phyloP scores from a whole-genome alignment of 1,140 invertebrate genomes.

The Zelostemma sp. region DNA sequence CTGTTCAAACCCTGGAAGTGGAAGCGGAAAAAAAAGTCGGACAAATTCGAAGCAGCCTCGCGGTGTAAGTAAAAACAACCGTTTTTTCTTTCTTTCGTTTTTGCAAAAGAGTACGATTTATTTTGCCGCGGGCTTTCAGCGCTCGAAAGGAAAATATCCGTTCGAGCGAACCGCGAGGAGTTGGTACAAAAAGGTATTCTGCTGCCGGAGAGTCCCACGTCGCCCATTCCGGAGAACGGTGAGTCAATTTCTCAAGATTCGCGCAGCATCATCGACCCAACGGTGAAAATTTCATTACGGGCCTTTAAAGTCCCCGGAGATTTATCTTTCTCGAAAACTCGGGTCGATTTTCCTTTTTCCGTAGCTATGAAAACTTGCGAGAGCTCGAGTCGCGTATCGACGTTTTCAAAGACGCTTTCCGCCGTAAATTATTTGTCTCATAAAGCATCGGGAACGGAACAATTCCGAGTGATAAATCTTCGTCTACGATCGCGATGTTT shows the following conservation, averaged over 20 bases:
- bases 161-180: slow-evolving; percentile 95
- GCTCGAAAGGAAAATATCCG: slow-evolving; percentile 97
- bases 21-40: slow-evolving; percentile 98
- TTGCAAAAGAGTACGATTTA: neutral
- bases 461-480: too few species aligned
- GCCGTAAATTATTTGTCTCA: too few species aligned
- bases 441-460: too few species aligned
- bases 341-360: neutral
- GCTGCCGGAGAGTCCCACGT: slow-evolving; percentile 86
- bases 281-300: neutral
- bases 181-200: slow-evolving; percentile 97
- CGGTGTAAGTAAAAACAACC: slow-evolving; percentile 85
- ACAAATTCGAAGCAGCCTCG: slow-evolving; percentile 95
- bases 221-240: slow-evolving; percentile 85
- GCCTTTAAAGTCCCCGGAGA: neutral
- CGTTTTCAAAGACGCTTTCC: too few species aligned
- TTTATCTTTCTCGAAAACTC: neutral
- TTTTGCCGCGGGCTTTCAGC: slow-evolving; percentile 75
- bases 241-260: slow-evolving; percentile 57
- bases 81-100: neutral
- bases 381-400: too few species aligned
- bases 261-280: too few species aligned
- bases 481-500: too few species aligned
- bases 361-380: too few species aligned
- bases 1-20: slow-evolving; percentile 99